Percentiles rank a stretch among this genome's conserved stretches.
phyloP scores from a whole-genome alignment of 2,888 invertebrate genomes.

The Sepioteuthis lessoniana region DNA sequence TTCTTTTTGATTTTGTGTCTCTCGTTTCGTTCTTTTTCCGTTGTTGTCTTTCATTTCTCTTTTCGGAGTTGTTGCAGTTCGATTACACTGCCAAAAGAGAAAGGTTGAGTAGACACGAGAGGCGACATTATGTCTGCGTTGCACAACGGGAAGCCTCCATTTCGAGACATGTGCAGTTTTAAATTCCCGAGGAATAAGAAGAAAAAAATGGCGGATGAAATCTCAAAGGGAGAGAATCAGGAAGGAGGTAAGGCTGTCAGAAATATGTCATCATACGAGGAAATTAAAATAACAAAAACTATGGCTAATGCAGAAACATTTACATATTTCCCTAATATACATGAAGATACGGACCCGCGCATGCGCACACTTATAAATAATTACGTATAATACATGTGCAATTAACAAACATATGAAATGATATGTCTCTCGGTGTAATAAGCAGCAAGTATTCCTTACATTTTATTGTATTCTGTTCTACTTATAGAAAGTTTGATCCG shows the following conservation, averaged over 20 bases:
- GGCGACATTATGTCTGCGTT: background rate
- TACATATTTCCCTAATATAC: background rate
- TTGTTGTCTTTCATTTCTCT: background rate
- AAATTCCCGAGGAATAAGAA: background rate
- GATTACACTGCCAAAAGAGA: background rate
- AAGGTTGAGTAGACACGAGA: background rate
- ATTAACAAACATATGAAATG: no score
- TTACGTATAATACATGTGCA: background rate
- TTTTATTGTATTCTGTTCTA: no score
- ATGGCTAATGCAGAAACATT: background rate
- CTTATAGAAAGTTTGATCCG: no score
- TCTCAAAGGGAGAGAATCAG: background rate
- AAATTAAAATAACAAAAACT: background rate
- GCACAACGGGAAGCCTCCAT: slow-evolving; percentile 33
- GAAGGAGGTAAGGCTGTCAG: background rate
- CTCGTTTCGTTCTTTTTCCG: background rate
- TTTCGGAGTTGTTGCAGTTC: background rate
- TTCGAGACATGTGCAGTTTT: background rate
- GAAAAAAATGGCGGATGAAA: background rate
- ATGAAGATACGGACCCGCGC: background rate
- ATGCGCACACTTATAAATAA: background rate
- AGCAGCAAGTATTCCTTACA: no score
- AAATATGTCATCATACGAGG: background rate
- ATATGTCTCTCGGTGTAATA: no score
- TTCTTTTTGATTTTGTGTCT: background rate